Conservation (phyloP, 2,888 invertebrate genomes). For the Pycnomerus fuliginosus region DNA sequence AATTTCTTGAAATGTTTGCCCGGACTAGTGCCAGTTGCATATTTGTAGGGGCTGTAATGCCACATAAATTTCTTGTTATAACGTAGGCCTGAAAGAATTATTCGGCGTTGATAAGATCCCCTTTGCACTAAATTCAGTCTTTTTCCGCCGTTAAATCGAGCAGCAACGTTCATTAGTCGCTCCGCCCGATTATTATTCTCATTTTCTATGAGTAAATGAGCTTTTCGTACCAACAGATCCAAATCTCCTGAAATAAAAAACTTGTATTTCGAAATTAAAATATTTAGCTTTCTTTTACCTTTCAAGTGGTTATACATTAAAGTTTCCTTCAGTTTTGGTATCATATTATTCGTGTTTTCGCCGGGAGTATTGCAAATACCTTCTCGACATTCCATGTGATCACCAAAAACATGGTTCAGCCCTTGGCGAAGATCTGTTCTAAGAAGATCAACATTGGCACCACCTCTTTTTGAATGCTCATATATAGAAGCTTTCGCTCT, state of each 20-base stretch:
- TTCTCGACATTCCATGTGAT: neutral
- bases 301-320: neutral
- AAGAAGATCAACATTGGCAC: neutral
- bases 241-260: conserved; percentile 18
- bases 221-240: conserved; percentile 16
- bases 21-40: conserved; percentile 9
- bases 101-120: conserved; percentile 22
- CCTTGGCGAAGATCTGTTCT: conserved; percentile 7
- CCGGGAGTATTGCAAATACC: conserved; percentile 1
- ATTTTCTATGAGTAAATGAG: conserved; percentile 21
- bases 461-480: conserved; percentile 23
- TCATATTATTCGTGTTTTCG: neutral
- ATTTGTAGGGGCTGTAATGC: conserved; percentile 21
- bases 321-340: neutral
- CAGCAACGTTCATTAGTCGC: conserved; percentile 22
- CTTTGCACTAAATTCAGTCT: conserved; percentile 25
- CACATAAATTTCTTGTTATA: conserved; percentile 19
- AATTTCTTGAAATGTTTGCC: conserved; percentile 11
- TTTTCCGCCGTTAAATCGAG: conserved; percentile 26
- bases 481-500: conserved; percentile 29
- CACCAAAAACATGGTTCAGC: conserved; percentile 9
- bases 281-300: no score
- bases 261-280: no score
- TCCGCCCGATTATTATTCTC: conserved; percentile 26
- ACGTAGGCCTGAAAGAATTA: conserved; percentile 20